Conservation (phyloP, 2,797 vertebrate genomes). For the Sebastes matsubarae region DNA sequence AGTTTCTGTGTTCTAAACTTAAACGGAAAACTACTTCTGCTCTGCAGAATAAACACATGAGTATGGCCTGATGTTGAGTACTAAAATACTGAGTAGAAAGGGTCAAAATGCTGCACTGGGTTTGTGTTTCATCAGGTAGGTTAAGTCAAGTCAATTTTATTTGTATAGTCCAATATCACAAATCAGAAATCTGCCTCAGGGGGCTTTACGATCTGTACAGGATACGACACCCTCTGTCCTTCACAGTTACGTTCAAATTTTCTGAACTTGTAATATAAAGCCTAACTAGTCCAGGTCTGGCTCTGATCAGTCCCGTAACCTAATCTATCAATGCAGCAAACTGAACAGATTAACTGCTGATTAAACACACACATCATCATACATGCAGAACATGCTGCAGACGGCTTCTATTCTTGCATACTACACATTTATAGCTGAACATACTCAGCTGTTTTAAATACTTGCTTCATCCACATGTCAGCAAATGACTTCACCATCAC, state of each 20-base stretch:
- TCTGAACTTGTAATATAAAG: neutral
- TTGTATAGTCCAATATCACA: no score
- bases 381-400: neutral
- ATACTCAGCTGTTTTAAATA: neutral
- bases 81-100: neutral
- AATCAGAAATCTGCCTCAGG: no score
- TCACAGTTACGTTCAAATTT: neutral
- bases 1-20: conserved; percentile 1
- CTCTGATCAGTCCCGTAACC: neutral
- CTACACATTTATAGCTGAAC: neutral
- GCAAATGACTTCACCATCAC: neutral
- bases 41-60: neutral
- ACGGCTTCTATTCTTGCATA: neutral
- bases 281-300: neutral
- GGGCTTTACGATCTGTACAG: no score
- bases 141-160: no score
- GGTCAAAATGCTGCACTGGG: neutral
- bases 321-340: neutral
- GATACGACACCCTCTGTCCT: no score
- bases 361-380: neutral
- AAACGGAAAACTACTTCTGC: neutral
- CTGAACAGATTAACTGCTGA: conserved; percentile 2
- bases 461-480: neutral
- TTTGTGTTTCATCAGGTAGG: neutral
- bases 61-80: neutral